A percentile compares a stretch with the other conserved stretches of the same genome.
Evolutionary conservation across 2,888 invertebrate genomes (phyloP).

Genomic region (Piscicola geometra): DNA sequence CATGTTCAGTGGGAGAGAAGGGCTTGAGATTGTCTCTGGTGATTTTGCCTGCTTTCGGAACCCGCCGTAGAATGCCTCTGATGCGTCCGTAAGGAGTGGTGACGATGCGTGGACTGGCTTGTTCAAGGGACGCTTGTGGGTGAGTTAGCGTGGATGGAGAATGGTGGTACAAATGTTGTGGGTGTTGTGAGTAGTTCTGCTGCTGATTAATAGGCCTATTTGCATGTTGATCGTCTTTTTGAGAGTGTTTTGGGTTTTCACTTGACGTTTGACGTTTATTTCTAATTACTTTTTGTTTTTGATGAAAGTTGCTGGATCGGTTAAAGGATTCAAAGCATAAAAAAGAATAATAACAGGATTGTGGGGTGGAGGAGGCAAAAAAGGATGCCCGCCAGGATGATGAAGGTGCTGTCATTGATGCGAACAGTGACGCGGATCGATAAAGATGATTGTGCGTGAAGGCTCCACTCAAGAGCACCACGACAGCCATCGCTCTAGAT

Average conservation of each 20-base stretch:
- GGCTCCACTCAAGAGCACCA: background rate
- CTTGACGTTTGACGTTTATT: background rate
- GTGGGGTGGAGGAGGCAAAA: background rate
- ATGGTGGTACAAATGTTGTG: background rate
- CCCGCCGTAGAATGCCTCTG: conserved; percentile 61
- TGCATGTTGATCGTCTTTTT: background rate
- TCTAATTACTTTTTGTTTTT: background rate
- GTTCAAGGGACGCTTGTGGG: too few relatives aligned
- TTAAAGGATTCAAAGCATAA: background rate
- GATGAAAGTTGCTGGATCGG: background rate
- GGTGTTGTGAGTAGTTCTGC: background rate
- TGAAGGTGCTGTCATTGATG: background rate
- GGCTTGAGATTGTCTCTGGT: conserved; percentile 32
- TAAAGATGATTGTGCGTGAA: background rate
- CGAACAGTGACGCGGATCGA: background rate
- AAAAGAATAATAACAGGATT: background rate
- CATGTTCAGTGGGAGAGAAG: conserved; percentile 58
- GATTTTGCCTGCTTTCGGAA: conserved; percentile 19
- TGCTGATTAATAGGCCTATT: background rate
- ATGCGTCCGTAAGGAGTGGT: conserved; percentile 81
- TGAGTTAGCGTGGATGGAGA: background rate
- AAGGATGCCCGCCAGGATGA: background rate
- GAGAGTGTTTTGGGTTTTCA: background rate
- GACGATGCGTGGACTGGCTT: conserved; percentile 62
- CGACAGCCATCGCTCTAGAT: background rate